Percentiles rank a stretch among this genome's conserved stretches.
phyloP scores from a whole-genome alignment of 2,888 invertebrate genomes.

The Cepaea hortensis region DNA sequence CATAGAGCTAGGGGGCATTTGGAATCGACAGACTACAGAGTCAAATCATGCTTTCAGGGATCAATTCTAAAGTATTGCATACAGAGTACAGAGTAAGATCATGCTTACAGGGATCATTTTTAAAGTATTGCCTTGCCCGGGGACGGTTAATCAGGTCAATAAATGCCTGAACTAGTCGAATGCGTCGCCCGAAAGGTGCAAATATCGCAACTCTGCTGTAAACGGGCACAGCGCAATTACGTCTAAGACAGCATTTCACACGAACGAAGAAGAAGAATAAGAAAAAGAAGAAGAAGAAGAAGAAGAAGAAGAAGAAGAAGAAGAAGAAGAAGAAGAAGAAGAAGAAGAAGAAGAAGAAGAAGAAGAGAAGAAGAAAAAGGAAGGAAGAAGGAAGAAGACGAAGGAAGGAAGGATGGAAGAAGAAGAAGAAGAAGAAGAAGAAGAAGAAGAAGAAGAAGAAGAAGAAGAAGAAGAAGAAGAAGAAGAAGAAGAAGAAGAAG shows the following conservation, averaged over 20 bases:
- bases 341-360: background rate
- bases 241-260: too few relatives aligned
- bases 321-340: background rate
- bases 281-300: too few relatives aligned
- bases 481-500: background rate
- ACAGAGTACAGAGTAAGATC: too few relatives aligned
- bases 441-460: background rate
- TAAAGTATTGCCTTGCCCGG: slow-evolving; percentile 4
- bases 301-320: too few relatives aligned
- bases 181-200: too few relatives aligned
- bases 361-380: background rate
- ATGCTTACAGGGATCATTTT: background rate
- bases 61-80: background rate
- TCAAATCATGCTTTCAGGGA: background rate
- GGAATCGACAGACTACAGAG: too few relatives aligned
- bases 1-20: too few relatives aligned
- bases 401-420: background rate
- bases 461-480: background rate
- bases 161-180: too few relatives aligned
- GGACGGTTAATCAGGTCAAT: too few relatives aligned
- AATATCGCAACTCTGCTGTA: too few relatives aligned
- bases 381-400: background rate
- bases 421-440: background rate
- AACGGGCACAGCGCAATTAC: too few relatives aligned
- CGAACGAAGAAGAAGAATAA: too few relatives aligned